Percentiles rank a stretch among this genome's conserved stretches.
These are phyloP conservation scores for Cosmopolites sordidus DNA, from an alignment of 2,888 invertebrate genomes.

Conservation along the genomic window DNA sequence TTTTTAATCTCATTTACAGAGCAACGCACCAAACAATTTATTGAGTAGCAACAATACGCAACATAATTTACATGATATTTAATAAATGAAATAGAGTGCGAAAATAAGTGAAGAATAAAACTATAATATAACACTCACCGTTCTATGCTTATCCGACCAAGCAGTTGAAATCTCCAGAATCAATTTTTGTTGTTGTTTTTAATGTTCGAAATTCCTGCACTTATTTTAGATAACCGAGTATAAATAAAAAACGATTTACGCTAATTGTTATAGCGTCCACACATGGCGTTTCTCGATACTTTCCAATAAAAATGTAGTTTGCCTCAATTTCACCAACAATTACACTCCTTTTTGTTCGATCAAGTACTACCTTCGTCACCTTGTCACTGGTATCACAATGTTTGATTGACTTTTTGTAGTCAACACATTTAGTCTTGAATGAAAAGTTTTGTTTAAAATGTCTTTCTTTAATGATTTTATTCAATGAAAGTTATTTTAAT, in stretches of 20 bases:
- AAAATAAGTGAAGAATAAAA: slow-evolving; percentile 2
- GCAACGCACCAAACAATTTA: no score
- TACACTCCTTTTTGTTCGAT: neutral
- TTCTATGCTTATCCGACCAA: neutral
- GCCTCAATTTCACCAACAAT: slow-evolving; percentile 1
- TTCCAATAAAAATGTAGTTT: slow-evolving; percentile 10
- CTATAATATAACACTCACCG: neutral
- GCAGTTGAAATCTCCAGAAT: neutral
- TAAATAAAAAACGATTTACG: neutral
- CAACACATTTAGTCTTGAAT: no score
- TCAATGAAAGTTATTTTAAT: no score
- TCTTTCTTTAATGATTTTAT: no score
- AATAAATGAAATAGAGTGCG: neutral
- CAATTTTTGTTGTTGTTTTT: neutral
- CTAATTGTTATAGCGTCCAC: slow-evolving; percentile 1
- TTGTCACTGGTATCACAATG: no score
- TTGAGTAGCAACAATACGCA: no score
- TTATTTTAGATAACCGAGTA: no score
- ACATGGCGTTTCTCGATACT: slow-evolving; percentile 7
- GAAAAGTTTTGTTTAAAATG: no score
- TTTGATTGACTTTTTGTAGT: no score
- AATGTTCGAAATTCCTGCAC: neutral
- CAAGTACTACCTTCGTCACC: neutral
- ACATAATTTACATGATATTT: neutral
- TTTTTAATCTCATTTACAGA: no score